Evolutionary conservation across 64 coral and sea anemone species (phyloP).

Genomic region (Exaiptasia diaphana): DNA sequence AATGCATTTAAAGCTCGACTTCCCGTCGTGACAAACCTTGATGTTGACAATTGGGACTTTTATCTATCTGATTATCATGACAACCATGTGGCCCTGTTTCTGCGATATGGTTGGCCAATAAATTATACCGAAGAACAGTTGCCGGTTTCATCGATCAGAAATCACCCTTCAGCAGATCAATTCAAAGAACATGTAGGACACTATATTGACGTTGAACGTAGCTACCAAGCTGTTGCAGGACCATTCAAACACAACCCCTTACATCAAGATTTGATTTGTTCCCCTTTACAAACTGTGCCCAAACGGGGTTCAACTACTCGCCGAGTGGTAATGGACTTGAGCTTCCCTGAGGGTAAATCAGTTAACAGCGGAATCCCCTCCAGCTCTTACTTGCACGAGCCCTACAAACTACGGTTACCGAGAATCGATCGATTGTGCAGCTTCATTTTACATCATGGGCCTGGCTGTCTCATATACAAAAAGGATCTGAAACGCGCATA

Average conservation of each 20-base stretch:
- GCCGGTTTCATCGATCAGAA: not conserved
- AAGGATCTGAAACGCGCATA: slow-evolving; percentile 27
- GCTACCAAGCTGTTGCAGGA: not conserved
- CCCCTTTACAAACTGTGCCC: slow-evolving; percentile 2
- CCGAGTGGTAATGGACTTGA: slow-evolving; percentile 6
- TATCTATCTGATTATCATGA: not conserved
- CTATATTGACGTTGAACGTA: not conserved
- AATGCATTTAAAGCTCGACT: slow-evolving; percentile 8
- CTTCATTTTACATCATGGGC: not conserved
- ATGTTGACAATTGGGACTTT: not conserved
- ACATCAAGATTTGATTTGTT: slow-evolving; percentile 4
- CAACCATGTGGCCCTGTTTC: not conserved
- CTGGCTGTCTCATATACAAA: not conserved
- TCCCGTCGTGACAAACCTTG: not conserved
- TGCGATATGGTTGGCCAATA: slow-evolving; percentile 5
- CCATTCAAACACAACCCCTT: slow-evolving; percentile 5
- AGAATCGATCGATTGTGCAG: not conserved
- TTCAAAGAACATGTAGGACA: slow-evolving; percentile 2
- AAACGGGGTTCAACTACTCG: not conserved
- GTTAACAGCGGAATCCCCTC: slow-evolving; percentile 5
- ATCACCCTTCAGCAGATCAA: not conserved
- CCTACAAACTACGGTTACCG: slow-evolving; percentile 4
- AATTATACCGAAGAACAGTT: not conserved
- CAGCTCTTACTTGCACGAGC: not conserved
- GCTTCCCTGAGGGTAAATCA: slow-evolving; percentile 2